Percentiles rank a stretch among this genome's conserved stretches.
phyloP scores from a whole-genome alignment of 2,888 invertebrate genomes.

The Chironomus tentans region DNA sequence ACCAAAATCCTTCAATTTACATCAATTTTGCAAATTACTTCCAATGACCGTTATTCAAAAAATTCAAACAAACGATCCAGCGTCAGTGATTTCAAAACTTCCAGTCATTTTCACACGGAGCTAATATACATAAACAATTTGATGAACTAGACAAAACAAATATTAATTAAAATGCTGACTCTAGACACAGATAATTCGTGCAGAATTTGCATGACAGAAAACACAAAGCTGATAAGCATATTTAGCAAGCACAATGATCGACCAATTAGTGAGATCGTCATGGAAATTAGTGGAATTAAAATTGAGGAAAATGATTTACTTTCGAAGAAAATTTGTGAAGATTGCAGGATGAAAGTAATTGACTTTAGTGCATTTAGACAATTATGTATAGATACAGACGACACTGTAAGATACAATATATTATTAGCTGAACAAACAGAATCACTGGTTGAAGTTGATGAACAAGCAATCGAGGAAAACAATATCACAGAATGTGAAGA shows the following conservation, averaged over 20 bases:
- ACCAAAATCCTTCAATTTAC: neutral
- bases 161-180: neutral
- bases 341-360: neutral
- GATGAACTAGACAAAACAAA: neutral
- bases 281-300: constrained; percentile 9
- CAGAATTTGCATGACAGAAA: neutral
- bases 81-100: neutral
- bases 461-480: neutral
- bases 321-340: constrained; percentile 12
- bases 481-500: neutral
- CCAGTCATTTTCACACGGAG: neutral
- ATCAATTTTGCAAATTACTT: neutral
- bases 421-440: constrained; percentile 2
- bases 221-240: neutral
- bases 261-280: neutral
- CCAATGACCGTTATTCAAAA: neutral
- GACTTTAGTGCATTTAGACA: constrained; percentile 4
- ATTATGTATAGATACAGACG: constrained; percentile 15
- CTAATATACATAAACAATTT: neutral
- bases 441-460: neutral
- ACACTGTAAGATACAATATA: constrained; percentile 13
- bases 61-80: neutral
- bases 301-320: neutral
- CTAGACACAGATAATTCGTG: constrained; percentile 2
- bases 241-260: neutral